A percentile compares a stretch with the other conserved stretches of the same genome.
phyloP scores from a whole-genome alignment of 2,113 vertebrate genomes.

The Mesocricetus auratus region DNA sequence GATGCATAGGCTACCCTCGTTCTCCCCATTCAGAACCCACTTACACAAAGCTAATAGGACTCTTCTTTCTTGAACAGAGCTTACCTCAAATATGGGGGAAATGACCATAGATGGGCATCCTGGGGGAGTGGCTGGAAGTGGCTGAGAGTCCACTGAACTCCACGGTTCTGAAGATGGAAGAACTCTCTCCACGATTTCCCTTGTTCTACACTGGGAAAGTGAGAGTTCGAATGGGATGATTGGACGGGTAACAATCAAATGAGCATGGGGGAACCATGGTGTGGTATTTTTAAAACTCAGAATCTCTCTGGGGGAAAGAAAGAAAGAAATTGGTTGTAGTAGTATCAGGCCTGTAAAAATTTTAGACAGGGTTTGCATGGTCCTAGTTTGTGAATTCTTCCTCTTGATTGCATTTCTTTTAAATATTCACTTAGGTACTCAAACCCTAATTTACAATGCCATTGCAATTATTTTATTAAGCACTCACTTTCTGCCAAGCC shows the following conservation, averaged over 20 bases:
- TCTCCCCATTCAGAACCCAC: conserved; percentile 56
- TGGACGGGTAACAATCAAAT: conserved; percentile 13
- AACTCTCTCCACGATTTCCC: background rate
- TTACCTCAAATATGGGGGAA: conserved; percentile 40
- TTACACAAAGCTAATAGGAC: conserved; percentile 3
- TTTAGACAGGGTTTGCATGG: background rate
- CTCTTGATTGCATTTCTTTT: conserved; percentile 49
- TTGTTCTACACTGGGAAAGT: background rate
- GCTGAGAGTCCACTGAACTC: background rate
- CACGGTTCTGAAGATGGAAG: conserved; percentile 30
- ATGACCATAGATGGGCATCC: background rate
- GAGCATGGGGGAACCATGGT: background rate
- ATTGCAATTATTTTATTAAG: conserved; percentile 61
- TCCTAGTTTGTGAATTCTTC: conserved; percentile 5
- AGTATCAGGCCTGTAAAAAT: conserved; percentile 16
- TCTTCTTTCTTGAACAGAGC: conserved; percentile 55
- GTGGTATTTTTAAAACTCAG: conserved; percentile 60
- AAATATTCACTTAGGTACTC: background rate
- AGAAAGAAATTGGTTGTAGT: background rate
- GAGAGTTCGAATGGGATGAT: background rate
- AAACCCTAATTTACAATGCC: conserved; percentile 51
- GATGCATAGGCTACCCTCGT: conserved; percentile 61
- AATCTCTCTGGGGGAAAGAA: background rate
- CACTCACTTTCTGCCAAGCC: conserved; percentile 13
- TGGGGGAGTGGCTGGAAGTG: background rate